These are phyloP conservation scores for Aeoliscus strigatus DNA, from an alignment of 2,797 vertebrate genomes.

Conservation along the genomic window DNA sequence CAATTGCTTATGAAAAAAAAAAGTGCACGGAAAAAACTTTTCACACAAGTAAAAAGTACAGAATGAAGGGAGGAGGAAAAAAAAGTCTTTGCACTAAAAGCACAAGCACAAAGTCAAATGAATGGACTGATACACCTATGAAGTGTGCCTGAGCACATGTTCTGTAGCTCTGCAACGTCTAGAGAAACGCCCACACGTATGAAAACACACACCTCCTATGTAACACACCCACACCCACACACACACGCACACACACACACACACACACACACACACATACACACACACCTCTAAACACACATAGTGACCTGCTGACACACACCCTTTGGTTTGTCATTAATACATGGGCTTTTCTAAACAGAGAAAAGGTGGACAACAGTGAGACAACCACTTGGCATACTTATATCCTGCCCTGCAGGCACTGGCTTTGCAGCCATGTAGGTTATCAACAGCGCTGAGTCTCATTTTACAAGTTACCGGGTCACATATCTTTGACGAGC, in stretches of 20 bases:
- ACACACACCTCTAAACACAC: slow-evolving; percentile 47
- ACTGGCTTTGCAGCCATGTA: slow-evolving; percentile 27
- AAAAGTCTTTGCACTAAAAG: slow-evolving; percentile 13
- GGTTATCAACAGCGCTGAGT: slow-evolving; percentile 26
- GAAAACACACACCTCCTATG: slow-evolving; percentile 48
- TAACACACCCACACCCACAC: slow-evolving; percentile 25
- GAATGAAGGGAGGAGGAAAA: slow-evolving; percentile 20
- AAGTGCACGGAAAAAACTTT: slow-evolving; percentile 62
- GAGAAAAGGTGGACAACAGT: slow-evolving; percentile 47
- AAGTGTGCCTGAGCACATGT: slow-evolving; percentile 57
- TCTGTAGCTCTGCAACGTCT: slow-evolving; percentile 45
- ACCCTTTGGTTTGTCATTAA: slow-evolving; percentile 35
- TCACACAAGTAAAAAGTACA: slow-evolving; percentile 55
- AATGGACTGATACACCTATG: slow-evolving; percentile 33
- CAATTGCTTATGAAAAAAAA: slow-evolving; percentile 57
- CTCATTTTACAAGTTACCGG: slow-evolving; percentile 54
- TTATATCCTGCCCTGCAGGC: slow-evolving; percentile 23
- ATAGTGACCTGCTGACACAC: slow-evolving; percentile 29
- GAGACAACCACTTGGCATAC: slow-evolving; percentile 39
- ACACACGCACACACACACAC: slow-evolving; percentile 45
- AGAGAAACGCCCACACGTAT: slow-evolving; percentile 43
- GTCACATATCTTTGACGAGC: slow-evolving; percentile 51
- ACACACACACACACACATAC: slow-evolving; percentile 43
- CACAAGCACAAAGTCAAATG: slow-evolving; percentile 20
- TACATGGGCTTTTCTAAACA: slow-evolving; percentile 44